These are phyloP conservation scores for Hemiscyllium ocellatum DNA, from an alignment of 2,113 vertebrate genomes.

Conservation along the genomic window DNA sequence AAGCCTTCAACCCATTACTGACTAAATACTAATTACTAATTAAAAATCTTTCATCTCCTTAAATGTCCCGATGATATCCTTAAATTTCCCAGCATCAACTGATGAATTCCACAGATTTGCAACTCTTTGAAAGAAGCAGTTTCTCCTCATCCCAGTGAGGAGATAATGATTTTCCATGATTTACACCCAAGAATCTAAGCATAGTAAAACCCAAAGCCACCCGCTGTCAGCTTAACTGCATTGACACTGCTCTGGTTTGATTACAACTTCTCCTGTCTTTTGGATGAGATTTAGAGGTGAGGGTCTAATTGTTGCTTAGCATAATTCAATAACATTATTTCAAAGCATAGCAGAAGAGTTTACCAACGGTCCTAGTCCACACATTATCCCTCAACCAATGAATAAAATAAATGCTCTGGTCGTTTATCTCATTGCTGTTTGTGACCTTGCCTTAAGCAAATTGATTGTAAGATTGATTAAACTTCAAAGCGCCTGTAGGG, in stretches of 20 bases:
- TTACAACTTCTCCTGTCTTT: neutral
- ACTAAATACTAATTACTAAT: too few relatives aligned
- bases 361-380: neutral
- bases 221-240: neutral
- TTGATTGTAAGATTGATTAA: neutral
- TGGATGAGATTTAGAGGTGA: neutral
- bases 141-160: too few relatives aligned
- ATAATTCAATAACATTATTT: neutral
- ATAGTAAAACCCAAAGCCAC: neutral
- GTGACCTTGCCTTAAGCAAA: neutral
- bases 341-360: neutral
- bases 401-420: neutral
- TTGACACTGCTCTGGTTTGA: neutral
- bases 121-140: too few relatives aligned
- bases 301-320: neutral
- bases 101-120: too few relatives aligned
- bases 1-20: too few relatives aligned
- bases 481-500: neutral
- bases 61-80: too few relatives aligned
- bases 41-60: too few relatives aligned
- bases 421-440: neutral
- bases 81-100: too few relatives aligned
- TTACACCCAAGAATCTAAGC: neutral
- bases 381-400: neutral
- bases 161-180: too few relatives aligned